Evolutionary conservation across 1,140 invertebrate species (phyloP).

Genomic region (Conus betulinus): DNA sequence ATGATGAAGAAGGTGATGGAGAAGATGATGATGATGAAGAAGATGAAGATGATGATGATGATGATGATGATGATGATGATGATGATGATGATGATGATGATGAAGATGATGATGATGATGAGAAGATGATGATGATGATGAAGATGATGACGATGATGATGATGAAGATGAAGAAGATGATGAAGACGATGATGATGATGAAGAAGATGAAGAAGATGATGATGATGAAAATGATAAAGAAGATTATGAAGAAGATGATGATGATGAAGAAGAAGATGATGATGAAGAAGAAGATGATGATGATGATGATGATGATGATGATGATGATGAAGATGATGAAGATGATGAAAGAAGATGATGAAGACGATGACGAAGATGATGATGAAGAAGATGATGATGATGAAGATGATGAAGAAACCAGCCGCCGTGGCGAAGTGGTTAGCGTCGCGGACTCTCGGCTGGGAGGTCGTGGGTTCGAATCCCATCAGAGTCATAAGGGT

Average conservation of each 20-base stretch:
- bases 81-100: neutral
- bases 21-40: slow-evolving; percentile 13
- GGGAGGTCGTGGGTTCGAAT: too few species aligned
- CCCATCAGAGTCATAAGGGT: too few species aligned
- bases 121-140: neutral
- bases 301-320: neutral
- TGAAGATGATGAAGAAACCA: too few species aligned
- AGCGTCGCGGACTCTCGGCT: too few species aligned
- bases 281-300: neutral
- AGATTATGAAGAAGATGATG: too few species aligned
- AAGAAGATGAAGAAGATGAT: neutral
- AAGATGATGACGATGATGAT: neutral
- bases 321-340: neutral
- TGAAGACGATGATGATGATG: too few species aligned
- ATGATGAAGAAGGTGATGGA: slow-evolving; percentile 25
- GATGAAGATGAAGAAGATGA: neutral
- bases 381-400: neutral
- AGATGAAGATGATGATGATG: neutral
- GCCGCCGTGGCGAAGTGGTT: too few species aligned
- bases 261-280: neutral
- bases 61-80: neutral
- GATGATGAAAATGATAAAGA: neutral
- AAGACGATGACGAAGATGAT: too few species aligned
- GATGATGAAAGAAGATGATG: neutral
- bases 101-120: neutral